Evolutionary conservation across 2,888 invertebrate species (phyloP), one percentile per base, ranked within the genome.

Genomic region (Drosophila anceps): DNA sequence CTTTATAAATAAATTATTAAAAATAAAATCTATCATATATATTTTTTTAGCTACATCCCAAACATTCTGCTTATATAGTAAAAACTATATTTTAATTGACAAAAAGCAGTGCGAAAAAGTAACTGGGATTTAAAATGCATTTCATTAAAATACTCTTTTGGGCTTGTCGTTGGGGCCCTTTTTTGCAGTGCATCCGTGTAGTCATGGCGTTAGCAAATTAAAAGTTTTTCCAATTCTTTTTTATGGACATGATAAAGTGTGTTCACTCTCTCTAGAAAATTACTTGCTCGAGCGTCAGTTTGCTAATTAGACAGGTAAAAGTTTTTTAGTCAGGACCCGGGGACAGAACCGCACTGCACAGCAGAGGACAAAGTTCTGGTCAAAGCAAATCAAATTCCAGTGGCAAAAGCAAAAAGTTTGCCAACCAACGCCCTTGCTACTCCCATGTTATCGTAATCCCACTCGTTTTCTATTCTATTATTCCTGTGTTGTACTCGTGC

Each of bases 231-330:
- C 46, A 54, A 62, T 73, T 60, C 37, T 51, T 71, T 75, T 76
- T 69, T 70, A 74, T 73, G 54, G 65, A 57, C 80, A 67, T 27
- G 70, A 59, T 69, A 68, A 71, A 81, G 59, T 68, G 73, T 55
- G 63, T 83, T 44, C 8, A 18, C 31, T 81, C 71, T 62, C 75
- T 39, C 48, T 68, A 73, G 75, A 88, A 79, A 85, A 73, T 85
- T 73, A 71, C 70, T 81, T 85, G 62, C 57, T 75, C 50, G 50
- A 68, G 44, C 54, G 69, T 43, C 69, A 75, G 82, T 71, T 54
- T 65, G 65, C 84, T 85, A 88, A 88, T 85, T 88, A 80, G 88
- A 71, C 82, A 80, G 68, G 58, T 62, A 62, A 82, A 76, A 87
- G 79, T 75, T 76, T 60, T 57, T 53, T 12, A 24, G 13, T 4